Base-by-base conservation (phyloP, 2,113 vertebrate genomes). In the Vidua macroura region DNA sequence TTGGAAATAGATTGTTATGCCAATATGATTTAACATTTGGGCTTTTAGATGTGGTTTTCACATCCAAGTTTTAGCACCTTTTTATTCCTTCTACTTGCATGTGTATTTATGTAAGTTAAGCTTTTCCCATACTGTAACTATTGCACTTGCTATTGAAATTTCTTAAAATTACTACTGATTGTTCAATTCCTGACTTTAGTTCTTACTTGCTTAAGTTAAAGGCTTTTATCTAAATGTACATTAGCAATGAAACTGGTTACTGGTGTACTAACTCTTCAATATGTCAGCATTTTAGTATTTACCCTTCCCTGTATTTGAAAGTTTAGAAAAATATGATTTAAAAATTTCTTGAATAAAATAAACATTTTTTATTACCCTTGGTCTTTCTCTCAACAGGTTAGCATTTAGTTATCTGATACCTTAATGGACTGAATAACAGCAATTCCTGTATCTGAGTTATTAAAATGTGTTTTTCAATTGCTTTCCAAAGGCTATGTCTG, bases 401-500 rank as follows among this genome's bases (percentile, higher is more conserved):
- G 10, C 81, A 69, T 48, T 75, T 83, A 48, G 10, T 81, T 79
- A 53, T 85, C n/a, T 80, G 49, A 10, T 72, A 49, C 70, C 86
- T 88, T 85, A 90, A 28, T 86, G 35, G 18, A 16, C 43, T 64
- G 59, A 27, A 4, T 81, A 27, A 73, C 70, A 87, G 20, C 9
- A 43, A 37, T 58, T 80, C 6, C 24, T 75, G 56, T 86, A 35
- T 81, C 37, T 52, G 44, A 81, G 31, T 91, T 86, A 92, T 24
- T 97, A 79, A 95, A 94, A 53, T 93, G 21, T 92, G 76, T 90
- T 94, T 96, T 96, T 28, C 68, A 75, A 60, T 97, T 97, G 53
- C 91, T 87, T 95, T 95, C 95, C 95, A 37, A 97, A 99, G 99
- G 99, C 99, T 88, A 99, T 99, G 99, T 99, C 99, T 95, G 99